Evolutionary conservation across 2,113 vertebrate species (phyloP).

Genomic region (Anolis carolinensis): DNA sequence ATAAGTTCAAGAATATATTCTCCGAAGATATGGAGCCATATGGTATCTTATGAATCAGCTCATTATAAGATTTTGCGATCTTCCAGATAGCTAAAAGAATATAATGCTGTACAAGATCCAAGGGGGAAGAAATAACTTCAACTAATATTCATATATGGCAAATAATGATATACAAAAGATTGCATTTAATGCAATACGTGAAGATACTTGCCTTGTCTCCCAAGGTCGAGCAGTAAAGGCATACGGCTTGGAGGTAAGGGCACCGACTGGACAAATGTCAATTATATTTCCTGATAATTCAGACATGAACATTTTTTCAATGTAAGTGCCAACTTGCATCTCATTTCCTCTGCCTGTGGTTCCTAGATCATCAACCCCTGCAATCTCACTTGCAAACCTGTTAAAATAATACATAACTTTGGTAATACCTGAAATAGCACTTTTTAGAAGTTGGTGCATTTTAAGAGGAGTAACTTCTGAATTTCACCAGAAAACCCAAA

Average conservation of each 20-base stretch:
- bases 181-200: slow-evolving; percentile 4
- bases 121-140: not conserved
- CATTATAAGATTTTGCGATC: not conserved
- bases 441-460: not conserved
- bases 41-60: not conserved
- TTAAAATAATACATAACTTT: slow-evolving; percentile 41
- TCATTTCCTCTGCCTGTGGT: slow-evolving; percentile 96
- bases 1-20: too few relatives aligned
- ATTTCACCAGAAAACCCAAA: not conserved
- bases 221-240: slow-evolving; percentile 95
- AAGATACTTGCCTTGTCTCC: slow-evolving; percentile 90
- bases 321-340: slow-evolving; percentile 95
- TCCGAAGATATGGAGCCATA: too few relatives aligned
- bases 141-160: too few relatives aligned
- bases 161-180: not conserved
- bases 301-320: slow-evolving; percentile 99
- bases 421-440: not conserved
- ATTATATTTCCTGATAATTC: slow-evolving; percentile 96
- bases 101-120: not conserved
- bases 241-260: slow-evolving; percentile 97
- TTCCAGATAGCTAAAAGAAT: not conserved
- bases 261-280: slow-evolving; percentile 96
- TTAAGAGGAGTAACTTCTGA: slow-evolving; percentile 19
- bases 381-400: slow-evolving; percentile 97
- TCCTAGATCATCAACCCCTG: slow-evolving; percentile 96